Conservation (phyloP, 2,888 invertebrate genomes). For the Argynnis bischoffii region DNA sequence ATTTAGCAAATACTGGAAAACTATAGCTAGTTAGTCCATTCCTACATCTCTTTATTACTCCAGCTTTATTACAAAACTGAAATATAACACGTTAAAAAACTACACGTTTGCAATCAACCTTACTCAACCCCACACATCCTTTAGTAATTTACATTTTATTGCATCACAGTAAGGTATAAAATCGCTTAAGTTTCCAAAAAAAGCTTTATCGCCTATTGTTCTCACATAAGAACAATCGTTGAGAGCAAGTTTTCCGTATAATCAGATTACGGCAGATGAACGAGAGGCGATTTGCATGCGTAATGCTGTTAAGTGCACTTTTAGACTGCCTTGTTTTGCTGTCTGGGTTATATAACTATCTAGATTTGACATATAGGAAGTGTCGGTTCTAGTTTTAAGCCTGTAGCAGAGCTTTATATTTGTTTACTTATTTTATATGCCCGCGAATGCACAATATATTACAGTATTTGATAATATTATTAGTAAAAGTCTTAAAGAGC, state of each 20-base stretch:
- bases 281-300: conserved; percentile 69
- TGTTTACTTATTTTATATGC: neutral
- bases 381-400: conserved; percentile 10
- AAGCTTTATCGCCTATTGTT: conserved; percentile 39
- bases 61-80: neutral
- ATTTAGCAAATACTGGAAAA: neutral
- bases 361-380: conserved; percentile 21
- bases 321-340: conserved; percentile 57
- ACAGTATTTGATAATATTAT: too few species aligned
- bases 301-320: conserved; percentile 74
- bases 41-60: too few species aligned
- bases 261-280: conserved; percentile 72
- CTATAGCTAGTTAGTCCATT: neutral
- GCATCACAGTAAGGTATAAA: conserved; percentile 19
- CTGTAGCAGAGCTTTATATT: conserved; percentile 1
- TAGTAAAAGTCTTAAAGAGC: too few species aligned
- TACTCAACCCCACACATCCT: neutral
- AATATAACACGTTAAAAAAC: neutral
- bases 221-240: conserved; percentile 41
- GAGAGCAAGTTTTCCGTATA: conserved; percentile 53
- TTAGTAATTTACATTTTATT: conserved; percentile 25
- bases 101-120: conserved; percentile 22
- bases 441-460: too few species aligned
- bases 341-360: conserved; percentile 21
- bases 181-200: conserved; percentile 19